Percentiles rank a stretch among this genome's conserved stretches.
Evolutionary conservation across 2,888 invertebrate species (phyloP).

Genomic region (Oeneis ivallda): DNA sequence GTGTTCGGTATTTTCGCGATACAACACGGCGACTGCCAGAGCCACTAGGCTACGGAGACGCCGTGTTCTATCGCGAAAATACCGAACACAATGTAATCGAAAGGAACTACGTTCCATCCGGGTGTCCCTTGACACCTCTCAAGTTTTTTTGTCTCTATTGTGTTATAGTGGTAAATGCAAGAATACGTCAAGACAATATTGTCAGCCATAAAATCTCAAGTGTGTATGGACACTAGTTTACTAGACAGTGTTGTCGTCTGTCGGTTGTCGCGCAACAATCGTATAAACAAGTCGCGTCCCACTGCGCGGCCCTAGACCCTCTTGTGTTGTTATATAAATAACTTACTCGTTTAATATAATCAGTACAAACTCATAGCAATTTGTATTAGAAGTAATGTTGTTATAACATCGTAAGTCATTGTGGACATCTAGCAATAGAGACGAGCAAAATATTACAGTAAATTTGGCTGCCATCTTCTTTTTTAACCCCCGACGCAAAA

Average conservation of each 20-base stretch:
- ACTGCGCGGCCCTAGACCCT: neutral
- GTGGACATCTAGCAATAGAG: neutral
- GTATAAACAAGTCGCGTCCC: conserved; percentile 1
- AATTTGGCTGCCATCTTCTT: too few relatives aligned
- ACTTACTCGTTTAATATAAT: neutral
- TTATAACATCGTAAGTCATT: neutral
- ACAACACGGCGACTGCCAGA: too few relatives aligned
- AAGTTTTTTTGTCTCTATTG: too few relatives aligned
- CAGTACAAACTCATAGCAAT: neutral
- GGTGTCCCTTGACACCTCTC: too few relatives aligned
- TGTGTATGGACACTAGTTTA: neutral
- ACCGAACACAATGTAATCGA: too few relatives aligned
- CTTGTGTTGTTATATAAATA: conserved; percentile 4
- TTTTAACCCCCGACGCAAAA: too few relatives aligned
- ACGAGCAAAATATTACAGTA: too few relatives aligned
- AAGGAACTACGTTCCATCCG: too few relatives aligned
- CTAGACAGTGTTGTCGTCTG: conserved; percentile 3
- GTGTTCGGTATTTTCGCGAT: too few relatives aligned
- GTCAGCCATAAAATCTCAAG: neutral
- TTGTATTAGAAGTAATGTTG: neutral
- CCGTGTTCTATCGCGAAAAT: too few relatives aligned
- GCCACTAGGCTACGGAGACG: too few relatives aligned
- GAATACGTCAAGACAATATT: neutral
- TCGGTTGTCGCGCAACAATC: conserved; percentile 11
- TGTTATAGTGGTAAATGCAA: neutral